phyloP scores from a whole-genome alignment of 2,888 invertebrate genomes.

The Synergus laeviventris region DNA sequence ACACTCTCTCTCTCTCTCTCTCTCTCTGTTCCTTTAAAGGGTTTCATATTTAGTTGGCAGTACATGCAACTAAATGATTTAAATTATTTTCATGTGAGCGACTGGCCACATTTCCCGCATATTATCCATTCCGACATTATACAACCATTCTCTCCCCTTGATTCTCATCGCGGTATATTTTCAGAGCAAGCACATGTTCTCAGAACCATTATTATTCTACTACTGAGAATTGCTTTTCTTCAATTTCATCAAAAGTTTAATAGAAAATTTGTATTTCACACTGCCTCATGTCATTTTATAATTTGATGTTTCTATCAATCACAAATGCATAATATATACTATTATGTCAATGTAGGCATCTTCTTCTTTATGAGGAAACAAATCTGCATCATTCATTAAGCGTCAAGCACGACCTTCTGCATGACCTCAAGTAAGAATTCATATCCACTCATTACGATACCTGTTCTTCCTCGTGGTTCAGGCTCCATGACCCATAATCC shows the following conservation, averaged over 20 bases:
- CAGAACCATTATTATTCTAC: neutral
- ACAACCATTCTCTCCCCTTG: neutral
- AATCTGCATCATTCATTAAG: constrained; percentile 21
- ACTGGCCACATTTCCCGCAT: neutral
- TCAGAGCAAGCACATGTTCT: neutral
- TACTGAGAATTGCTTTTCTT: neutral
- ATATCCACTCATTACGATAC: constrained; percentile 54
- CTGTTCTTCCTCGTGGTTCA: constrained; percentile 42
- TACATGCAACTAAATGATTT: neutral
- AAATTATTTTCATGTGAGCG: neutral
- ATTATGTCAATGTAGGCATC: neutral
- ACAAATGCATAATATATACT: no score
- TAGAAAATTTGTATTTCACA: no score
- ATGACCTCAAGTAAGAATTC: constrained; percentile 49
- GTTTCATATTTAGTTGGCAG: neutral
- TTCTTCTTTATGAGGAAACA: neutral
- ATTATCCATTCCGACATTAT: neutral
- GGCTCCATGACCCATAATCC: constrained; percentile 49
- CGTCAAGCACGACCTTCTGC: constrained; percentile 44
- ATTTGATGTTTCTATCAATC: neutral
- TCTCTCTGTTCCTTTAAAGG: neutral
- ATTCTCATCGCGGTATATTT: neutral
- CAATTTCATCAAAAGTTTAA: no score
- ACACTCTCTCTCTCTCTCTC: no score
- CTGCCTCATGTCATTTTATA: neutral